Evolutionary conservation across 2,888 invertebrate species (phyloP), one percentile per base, ranked within the genome.

Genomic region (Herminia tarsipennalis): DNA sequence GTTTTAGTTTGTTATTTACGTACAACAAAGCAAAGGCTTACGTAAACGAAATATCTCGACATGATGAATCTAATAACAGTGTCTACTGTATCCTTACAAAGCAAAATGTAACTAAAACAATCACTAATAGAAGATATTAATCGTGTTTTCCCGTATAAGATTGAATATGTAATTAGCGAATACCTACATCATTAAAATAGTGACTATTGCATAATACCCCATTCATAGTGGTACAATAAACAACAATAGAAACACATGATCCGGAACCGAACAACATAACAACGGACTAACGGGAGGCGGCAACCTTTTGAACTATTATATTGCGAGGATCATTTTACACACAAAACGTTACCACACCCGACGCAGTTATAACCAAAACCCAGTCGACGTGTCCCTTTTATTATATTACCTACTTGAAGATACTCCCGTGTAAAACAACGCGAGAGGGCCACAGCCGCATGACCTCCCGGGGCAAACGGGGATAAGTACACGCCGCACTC

Each of bases 401-500:
- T 79, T 76, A 75, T 67, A 65, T 65, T 61, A 72, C 62, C 64
- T 78, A 81, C 78, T 83, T 73, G 77, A 80, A 80, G 76, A 76
- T 81, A 80, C 75, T 76, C 72, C 62, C 69, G 80, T 81, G 76
- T 80, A 76, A 62, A 74, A 76, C 74, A 79, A 67, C 66, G 52
- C 61, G 69, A 72, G 73, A 78, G 81, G 81, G 81, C 78, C 76
- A 65, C 73, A 73, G 73, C 79, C 82, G 81, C 81, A 85, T 84
- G 87, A 87, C 88, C 88, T 88, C 88, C 86, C 81, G 86, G 86
- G 88, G 88, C 86, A 85, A 86, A 79, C 78, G 79, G 86, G 86
- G 86, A 83, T 81, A 80, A 86, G 81, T 85, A 88, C 87, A 88
- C 72, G 83, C 86, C 86, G 85, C 86, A 83, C 86, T 86, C 86